These are phyloP conservation scores for Vespertilio murinus DNA, from an alignment of 2,797 vertebrate species.

Conservation along the genomic window DNA sequence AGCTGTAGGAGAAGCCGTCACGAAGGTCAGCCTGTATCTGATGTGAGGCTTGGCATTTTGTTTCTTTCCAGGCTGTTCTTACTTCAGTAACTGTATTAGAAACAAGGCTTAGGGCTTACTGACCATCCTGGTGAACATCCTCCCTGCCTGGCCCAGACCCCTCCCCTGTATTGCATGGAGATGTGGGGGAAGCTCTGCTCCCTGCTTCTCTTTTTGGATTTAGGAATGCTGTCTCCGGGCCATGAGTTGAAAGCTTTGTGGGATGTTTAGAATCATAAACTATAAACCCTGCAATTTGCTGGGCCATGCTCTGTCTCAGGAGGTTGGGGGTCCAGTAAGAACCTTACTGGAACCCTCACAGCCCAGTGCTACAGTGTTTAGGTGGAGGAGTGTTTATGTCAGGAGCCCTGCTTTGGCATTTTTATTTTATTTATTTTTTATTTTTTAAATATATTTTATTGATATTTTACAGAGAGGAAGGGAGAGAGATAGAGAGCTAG, in stretches of 20 bases:
- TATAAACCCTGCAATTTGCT: background rate
- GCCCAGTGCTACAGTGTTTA: background rate
- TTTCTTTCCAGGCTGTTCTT: constrained; percentile 43
- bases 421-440: too few species aligned
- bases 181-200: background rate
- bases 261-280: constrained; percentile 2
- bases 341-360: background rate
- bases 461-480: too few species aligned
- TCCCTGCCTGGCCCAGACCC: background rate
- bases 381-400: background rate
- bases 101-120: background rate
- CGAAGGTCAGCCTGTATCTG: constrained; percentile 18
- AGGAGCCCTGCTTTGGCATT: background rate
- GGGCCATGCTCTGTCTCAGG: background rate
- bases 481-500: too few species aligned
- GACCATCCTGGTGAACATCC: background rate
- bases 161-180: background rate
- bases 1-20: constrained; percentile 19
- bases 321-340: background rate
- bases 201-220: background rate
- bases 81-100: background rate
- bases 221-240: background rate
- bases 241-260: constrained; percentile 8
- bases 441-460: background rate
- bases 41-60: constrained; percentile 13